Evolutionary conservation across 2,797 vertebrate species (phyloP), one percentile per base, ranked within the genome.

Genomic region (Cyclura pinguis): DNA sequence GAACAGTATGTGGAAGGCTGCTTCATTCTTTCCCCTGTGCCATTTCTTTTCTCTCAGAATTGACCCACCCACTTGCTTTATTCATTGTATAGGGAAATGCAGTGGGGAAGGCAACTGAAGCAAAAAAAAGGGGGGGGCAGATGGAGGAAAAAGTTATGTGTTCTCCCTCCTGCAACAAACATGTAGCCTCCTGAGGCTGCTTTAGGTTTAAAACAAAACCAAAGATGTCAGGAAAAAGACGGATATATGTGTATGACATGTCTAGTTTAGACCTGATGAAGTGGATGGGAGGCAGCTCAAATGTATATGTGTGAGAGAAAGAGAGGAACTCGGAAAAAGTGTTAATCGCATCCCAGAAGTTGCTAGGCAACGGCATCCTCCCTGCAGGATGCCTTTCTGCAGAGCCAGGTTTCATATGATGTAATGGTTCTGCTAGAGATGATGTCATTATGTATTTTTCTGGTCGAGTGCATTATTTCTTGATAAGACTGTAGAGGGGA

Each of bases 301-400:
- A 57, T n/a, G 18, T n/a, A 13, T 59, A 52, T 22, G 52, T 42
- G 84, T 27, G 57, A 78, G 57, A 64, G 64, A 42, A 16, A 72
- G 22, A 55, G 13, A 87, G 59, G 16, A 18, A n/a, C 85, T 87
- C 85, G 77, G 10, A 69, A 84, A 86, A 87, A 89, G 89, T 81
- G 86, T 91, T 91, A 88, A 91, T 91, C 85, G 5, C 80, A 84
- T 84, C 27, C 69, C 85, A n/a, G 81, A 72, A 57, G 90, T 91
- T 91, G 90, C 90, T 91, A 91, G 90, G 90, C 42, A 88, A 91
- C 90, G 3, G 80, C 86, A 84, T 88, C 86, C 59, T 88, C 85
- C 86, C 86, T 59, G 73, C 90, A 91, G 90, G 90, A 87, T 20
- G 73, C 59, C 86, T 87, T 84, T 78, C 86, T 84, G 73, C 62